These are phyloP conservation scores for Beroe forskalii DNA, from an alignment of 37 sponge, comb jelly and placozoan genomes.

Conservation along the genomic window DNA sequence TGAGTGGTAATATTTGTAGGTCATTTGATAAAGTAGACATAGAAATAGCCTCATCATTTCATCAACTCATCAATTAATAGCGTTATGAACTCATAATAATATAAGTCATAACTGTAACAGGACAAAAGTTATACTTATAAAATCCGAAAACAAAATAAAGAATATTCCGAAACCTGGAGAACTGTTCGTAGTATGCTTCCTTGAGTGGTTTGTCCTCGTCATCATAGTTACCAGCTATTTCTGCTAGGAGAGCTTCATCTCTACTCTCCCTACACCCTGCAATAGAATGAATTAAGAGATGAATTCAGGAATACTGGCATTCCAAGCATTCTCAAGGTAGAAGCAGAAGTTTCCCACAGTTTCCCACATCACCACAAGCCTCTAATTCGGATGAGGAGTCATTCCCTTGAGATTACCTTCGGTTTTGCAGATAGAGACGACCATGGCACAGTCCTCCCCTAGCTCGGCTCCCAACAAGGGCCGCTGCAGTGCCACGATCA, in stretches of 20 bases:
- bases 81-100: too few species aligned
- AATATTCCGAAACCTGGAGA: slow-evolving; percentile 20
- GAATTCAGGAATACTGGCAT: neutral
- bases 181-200: slow-evolving; percentile 22
- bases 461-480: neutral
- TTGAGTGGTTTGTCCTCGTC: slow-evolving; percentile 49
- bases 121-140: too few species aligned
- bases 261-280: slow-evolving; percentile 21
- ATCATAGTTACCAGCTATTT: slow-evolving; percentile 46
- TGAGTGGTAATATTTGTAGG: neutral
- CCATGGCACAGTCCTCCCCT: slow-evolving; percentile 54
- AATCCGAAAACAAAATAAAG: too few species aligned
- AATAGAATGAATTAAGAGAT: neutral
- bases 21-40: neutral
- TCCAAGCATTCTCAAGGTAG: too few species aligned
- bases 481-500: slow-evolving; percentile 33
- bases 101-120: too few species aligned
- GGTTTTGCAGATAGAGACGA: slow-evolving; percentile 25
- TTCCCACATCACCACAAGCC: too few species aligned
- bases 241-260: slow-evolving; percentile 35
- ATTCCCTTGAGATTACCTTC: too few species aligned
- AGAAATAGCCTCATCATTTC: neutral
- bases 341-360: too few species aligned
- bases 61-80: neutral
- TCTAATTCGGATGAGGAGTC: too few species aligned